Evolutionary conservation across 2,888 invertebrate genomes (phyloP).

Genomic region (Beris chalybata): DNA sequence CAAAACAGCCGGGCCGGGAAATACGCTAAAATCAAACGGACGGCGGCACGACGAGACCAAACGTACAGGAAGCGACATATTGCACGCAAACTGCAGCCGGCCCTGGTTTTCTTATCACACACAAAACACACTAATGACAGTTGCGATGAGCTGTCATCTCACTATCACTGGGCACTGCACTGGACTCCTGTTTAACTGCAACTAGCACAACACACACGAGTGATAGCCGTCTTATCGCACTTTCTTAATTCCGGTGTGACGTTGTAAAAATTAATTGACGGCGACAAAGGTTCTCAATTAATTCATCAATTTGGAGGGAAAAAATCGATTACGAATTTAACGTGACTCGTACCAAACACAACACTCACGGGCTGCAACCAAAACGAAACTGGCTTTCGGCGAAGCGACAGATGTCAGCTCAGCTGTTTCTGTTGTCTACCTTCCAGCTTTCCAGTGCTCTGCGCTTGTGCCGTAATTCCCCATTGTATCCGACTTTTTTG

Average conservation of each 20-base stretch:
- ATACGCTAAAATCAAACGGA: background rate
- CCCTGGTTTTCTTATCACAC: constrained; percentile 21
- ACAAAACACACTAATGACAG: constrained; percentile 26
- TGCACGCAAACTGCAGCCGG: constrained; percentile 3
- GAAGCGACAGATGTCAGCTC: constrained; percentile 17
- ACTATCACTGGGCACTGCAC: background rate
- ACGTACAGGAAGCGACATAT: constrained; percentile 17
- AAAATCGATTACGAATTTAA: constrained; percentile 14
- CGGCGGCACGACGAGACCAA: background rate
- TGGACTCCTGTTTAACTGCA: background rate
- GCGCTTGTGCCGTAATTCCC: constrained; percentile 1
- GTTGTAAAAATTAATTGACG: too few species aligned
- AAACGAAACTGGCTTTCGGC: constrained; percentile 12
- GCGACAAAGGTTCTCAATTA: too few species aligned
- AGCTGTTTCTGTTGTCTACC: background rate
- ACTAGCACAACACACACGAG: background rate
- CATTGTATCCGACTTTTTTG: background rate
- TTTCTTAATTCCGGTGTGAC: too few species aligned
- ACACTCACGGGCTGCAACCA: constrained; percentile 8
- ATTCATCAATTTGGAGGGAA: background rate
- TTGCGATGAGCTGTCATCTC: constrained; percentile 10
- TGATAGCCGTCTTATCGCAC: background rate
- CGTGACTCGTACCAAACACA: background rate
- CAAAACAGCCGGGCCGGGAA: background rate
- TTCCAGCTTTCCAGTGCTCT: constrained; percentile 2